Base-by-base conservation (phyloP, 2,888 invertebrate genomes). In the Sarcophaga carnaria region DNA sequence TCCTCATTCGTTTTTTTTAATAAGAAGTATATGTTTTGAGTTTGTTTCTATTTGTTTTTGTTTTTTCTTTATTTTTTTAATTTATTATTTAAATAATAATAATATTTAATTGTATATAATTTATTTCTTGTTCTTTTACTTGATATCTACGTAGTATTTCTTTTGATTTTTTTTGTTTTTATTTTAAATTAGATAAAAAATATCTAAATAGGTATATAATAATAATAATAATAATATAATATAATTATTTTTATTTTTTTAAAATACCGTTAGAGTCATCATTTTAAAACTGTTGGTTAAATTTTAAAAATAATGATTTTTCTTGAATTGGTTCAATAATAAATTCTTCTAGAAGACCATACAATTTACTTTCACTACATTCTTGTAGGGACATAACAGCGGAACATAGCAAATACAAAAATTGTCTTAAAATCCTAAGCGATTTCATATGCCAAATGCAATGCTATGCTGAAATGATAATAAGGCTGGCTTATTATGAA, bases 161-260 rank as follows among this genome's bases (percentile, higher is more conserved):
- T 66, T 37, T 79, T 76, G 62, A 76, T 80, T 86, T 86, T 47
- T 66, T 66, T 82, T 76, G 59, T 77, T 72, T 37, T 37, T 37
- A 37, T 37, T 37, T 80, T 83, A 12, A 72, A 67, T 80, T 84
- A 62, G 84, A 80, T 84, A 84, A 79, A 83, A 84, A 76, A 84
- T 86, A 83, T 83, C 77, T 69, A 81, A 80, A 47, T 83, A 74
- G 66, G n/a, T 77, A 77, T 72, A 47, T 71, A 62, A 74, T 37
- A 37, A 37, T 37, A 37, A 37, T 37, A 37, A 37, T 37, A 37
- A 37, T 37, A 37, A 37, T 37, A 22, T 10, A 37, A 37, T 37
- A 37, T 37, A 37, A 37, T 37, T 37, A 37, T 37, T 17, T 17
- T 81, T 69, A 37, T 37, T 25, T 25, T 25, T 2, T 54, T 5